Evolutionary conservation across 2,888 invertebrate genomes (phyloP), one percentile per base, ranked within the genome.

Genomic region (Epinotia demarniana): DNA sequence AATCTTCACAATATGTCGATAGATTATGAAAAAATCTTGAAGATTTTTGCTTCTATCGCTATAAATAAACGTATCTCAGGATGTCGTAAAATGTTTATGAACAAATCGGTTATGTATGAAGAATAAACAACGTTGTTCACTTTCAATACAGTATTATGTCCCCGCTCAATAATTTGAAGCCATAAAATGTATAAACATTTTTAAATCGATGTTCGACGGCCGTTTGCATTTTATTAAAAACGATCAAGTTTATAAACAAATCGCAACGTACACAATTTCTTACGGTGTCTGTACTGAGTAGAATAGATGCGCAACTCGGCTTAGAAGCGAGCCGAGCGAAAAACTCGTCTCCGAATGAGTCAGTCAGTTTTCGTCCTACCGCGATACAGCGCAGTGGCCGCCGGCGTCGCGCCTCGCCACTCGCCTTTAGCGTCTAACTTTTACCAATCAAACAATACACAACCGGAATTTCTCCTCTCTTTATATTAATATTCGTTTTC

Each of bases 321-420:
- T 72, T 46, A 67, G 70, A 27, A 46, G 46, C 13, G 69, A 68
- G 53, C n/a, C 3, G 70, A 61, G 43, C 43, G 71, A 71, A 66
- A 60, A 66, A 60, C 75, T 64, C 49, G 13, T 71, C 66, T 66
- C 70, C 16, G 73, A 63, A 43, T 70, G 75, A 73, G 57, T 75
- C 74, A 66, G 62, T 80, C 85, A 86, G 86, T 86, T 43, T 62
- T 79, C 77, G 75, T 69, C 72, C 64, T 79, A 78, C 83, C 84
- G 85, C 84, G 83, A 79, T 73, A 75, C 80, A 75, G 84, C 77
- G 76, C 78, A 82, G 81, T 69, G 74, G 80, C 71, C 79, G 81
- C 78, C 53, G 53, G 53, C n/a, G 53, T n/a, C 80, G 39, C 39
- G 39, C 83, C 53, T 16, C 55, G 23, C 64, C 75, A 66, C 39